Evolutionary conservation across 2,797 vertebrate genomes (phyloP), one percentile per base, ranked within the genome.

Genomic region (Bucorvus abyssinicus): DNA sequence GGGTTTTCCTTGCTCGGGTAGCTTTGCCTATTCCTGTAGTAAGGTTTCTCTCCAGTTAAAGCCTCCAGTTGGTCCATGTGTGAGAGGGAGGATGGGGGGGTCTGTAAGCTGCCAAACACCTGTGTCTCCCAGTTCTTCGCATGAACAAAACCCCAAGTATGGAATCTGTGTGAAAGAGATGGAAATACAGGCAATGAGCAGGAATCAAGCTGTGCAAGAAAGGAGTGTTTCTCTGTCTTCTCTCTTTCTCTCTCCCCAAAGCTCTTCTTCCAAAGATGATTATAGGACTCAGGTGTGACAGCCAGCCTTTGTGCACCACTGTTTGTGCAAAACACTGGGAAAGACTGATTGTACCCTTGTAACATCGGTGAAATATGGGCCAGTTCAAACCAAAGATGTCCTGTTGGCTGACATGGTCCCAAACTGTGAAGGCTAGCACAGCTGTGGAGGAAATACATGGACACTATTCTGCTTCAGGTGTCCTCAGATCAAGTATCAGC

Each of bases 31-130:
- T 59, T 99, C 99, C 84, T 99, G 99, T 57, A 99, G 98, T 56
- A 99, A 97, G 61, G 99, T 99, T 97, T 99, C 99, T 98, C 99
- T 99, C 99, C 99, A 99, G 98, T 99, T 99, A 98, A 99, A 99
- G 97, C 99, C 99, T 93, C 99, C 99, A 59, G 99, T 99, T 55
- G 99, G 99, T 97, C 99, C 99, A 1, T 99, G 99, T 83, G 99
- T 99, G 83, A 99, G 98, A 21, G 99, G 99, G 91, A 99, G 97
- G 95, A 99, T 99, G 57, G 99, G 99, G 9, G 99, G 99, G 73
- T 99, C 99, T 6, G 99, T 99, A 76, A 99, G 98, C 98, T 99
- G 99, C 99, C 99, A 99, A 87, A 99, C 97, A 20, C 99, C 99
- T 0, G 98, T 99, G 83, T 99, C 99, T 55, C 99, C 99, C 96